Percentiles rank a stretch among this genome's conserved stretches.
phyloP scores from a whole-genome alignment of 2,113 vertebrate genomes.

The Phaethornis superciliosus region DNA sequence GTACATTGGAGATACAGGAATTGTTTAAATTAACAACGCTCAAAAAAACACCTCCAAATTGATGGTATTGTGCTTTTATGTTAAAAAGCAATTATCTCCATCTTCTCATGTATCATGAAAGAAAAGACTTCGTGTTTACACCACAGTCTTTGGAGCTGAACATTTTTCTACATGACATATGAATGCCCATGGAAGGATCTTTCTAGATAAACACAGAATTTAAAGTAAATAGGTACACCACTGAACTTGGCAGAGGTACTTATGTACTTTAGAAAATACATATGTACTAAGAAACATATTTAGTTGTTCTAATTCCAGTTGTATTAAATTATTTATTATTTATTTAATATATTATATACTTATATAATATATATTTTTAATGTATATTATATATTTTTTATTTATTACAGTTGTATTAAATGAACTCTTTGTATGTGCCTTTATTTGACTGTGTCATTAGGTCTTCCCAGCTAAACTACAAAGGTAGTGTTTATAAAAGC shows the following conservation, averaged over 20 bases:
- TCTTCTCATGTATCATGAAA: neutral
- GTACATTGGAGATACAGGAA: neutral
- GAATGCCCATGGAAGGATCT: neutral
- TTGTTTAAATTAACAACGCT: neutral
- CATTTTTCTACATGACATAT: neutral
- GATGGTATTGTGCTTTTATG: neutral
- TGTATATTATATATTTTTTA: too few relatives aligned
- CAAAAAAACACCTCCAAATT: neutral
- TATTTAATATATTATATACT: too few relatives aligned
- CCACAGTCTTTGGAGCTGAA: neutral
- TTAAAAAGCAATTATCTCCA: neutral
- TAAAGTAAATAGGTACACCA: neutral
- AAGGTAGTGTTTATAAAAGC: neutral
- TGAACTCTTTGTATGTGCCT: neutral
- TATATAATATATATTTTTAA: too few relatives aligned
- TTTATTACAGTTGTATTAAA: neutral
- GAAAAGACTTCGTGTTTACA: neutral
- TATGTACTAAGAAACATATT: neutral
- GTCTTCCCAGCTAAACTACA: neutral
- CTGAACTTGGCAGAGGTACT: neutral
- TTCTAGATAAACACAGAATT: neutral
- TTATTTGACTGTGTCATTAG: neutral
- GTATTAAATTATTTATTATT: too few relatives aligned
- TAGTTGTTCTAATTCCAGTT: neutral
- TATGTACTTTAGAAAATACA: neutral